Evolutionary conservation across 1,140 invertebrate genomes (phyloP), one percentile per base, ranked within the genome.

Genomic region (Protaetia brevitarsis): DNA sequence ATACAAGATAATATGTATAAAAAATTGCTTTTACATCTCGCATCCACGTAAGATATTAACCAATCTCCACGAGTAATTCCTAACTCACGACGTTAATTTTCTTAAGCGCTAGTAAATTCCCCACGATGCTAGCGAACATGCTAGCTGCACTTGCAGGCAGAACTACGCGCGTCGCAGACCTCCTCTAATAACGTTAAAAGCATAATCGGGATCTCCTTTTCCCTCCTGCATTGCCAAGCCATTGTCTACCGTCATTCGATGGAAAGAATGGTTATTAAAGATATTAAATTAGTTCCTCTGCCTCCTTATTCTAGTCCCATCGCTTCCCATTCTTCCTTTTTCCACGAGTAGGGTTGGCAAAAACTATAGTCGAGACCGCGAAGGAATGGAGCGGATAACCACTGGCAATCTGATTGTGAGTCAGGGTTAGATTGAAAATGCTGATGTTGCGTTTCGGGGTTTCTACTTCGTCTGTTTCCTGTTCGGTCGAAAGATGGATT

Each of bases 281-380:
- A 51, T 51, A 51, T 51, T 51, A 51, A 51, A 51, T 51, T 51
- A 51, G 41, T 51, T 51, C 26, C 41, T 51, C 5, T 51, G n/a
- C n/a, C n/a, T n/a, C n/a, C n/a, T n/a, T n/a, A n/a, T n/a, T n/a
- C n/a, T n/a, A n/a, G n/a, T n/a, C n/a, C n/a, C 41, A 8, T 51
- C 41, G 41, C 26, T 23, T 51, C 19, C 13, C 41, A 23, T 51
- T 34, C 26, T 51, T 51, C 21, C 11, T 5, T 10, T 21, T 23
- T 6, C 19, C 41, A 23, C 21, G 19, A 19, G 16, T 23, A 51
- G 6, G 41, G 41, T 10, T 8, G 26, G 41, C 19, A 51, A 51
- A 51, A 51, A 51, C 19, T 51, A 51, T 6, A 51, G 7, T n/a
- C n/a, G n/a, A 10, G 11, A 21, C 41, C 8, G 7, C 19, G 19